Percentiles rank a stretch among this genome's conserved stretches.
phyloP scores from a whole-genome alignment of 2,888 invertebrate genomes.

The Harmothoe impar region DNA sequence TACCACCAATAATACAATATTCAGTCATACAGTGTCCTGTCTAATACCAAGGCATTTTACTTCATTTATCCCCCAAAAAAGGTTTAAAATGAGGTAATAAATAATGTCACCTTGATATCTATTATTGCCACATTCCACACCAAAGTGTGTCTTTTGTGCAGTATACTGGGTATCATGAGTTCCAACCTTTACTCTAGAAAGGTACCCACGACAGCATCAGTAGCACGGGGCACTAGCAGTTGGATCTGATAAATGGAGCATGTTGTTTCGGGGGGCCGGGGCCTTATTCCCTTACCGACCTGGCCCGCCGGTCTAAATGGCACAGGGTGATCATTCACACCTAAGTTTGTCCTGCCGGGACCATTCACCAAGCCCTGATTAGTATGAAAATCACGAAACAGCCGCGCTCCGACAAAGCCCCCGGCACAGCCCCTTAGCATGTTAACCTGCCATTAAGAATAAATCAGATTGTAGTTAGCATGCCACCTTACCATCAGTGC shows the following conservation, averaged over 20 bases:
- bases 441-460: conserved; percentile 30
- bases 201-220: too few relatives aligned
- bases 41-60: too few relatives aligned
- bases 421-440: conserved; percentile 30
- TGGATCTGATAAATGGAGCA: neutral
- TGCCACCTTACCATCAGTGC: conserved; percentile 41
- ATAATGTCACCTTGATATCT: too few relatives aligned
- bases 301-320: neutral
- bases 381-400: conserved; percentile 31
- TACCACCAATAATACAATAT: too few relatives aligned
- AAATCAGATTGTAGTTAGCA: conserved; percentile 50
- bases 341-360: neutral
- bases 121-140: too few relatives aligned
- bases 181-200: too few relatives aligned
- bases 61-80: too few relatives aligned
- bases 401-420: neutral
- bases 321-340: conserved; percentile 8
- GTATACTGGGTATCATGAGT: too few relatives aligned
- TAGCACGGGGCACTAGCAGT: too few relatives aligned
- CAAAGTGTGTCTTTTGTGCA: too few relatives aligned
- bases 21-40: too few relatives aligned
- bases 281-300: conserved; percentile 23
- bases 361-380: conserved; percentile 14
- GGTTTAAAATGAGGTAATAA: too few relatives aligned
- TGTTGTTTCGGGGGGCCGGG: neutral